Conservation (phyloP, 2,888 invertebrate genomes). For the Acleris holmiana region DNA sequence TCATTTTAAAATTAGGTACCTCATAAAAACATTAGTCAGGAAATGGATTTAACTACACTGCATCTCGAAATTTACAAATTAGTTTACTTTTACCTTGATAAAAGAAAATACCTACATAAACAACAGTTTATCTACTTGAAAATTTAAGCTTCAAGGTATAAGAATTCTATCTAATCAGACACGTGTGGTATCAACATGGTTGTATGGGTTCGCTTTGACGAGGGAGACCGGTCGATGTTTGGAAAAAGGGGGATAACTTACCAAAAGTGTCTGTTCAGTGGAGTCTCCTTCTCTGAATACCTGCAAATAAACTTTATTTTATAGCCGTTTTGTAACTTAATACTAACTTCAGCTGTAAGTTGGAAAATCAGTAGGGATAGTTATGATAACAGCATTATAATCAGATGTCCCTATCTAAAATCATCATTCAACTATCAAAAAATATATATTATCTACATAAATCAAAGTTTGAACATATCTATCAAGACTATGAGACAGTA, state of each 20-base stretch:
- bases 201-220: conserved; percentile 74
- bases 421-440: conserved; percentile 59
- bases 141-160: no score
- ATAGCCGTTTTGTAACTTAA: background rate
- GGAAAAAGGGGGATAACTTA: no score
- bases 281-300: no score
- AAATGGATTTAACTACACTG: no score
- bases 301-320: background rate
- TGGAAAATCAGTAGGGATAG: conserved; percentile 61
- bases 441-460: background rate
- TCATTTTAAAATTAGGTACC: conserved; percentile 56
- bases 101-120: no score
- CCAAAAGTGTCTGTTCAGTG: no score
- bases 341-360: background rate
- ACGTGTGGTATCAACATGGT: conserved; percentile 56
- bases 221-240: conserved; percentile 75
- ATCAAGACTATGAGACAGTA: no score
- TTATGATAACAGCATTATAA: conserved; percentile 71
- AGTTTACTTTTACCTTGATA: no score
- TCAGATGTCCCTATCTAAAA: conserved; percentile 76
- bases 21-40: no score
- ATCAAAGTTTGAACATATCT: no score
- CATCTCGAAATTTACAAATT: no score
- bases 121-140: no score
- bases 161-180: conserved; percentile 38